phyloP scores from a whole-genome alignment of 2,888 invertebrate genomes.

The Byasa hedistus region DNA sequence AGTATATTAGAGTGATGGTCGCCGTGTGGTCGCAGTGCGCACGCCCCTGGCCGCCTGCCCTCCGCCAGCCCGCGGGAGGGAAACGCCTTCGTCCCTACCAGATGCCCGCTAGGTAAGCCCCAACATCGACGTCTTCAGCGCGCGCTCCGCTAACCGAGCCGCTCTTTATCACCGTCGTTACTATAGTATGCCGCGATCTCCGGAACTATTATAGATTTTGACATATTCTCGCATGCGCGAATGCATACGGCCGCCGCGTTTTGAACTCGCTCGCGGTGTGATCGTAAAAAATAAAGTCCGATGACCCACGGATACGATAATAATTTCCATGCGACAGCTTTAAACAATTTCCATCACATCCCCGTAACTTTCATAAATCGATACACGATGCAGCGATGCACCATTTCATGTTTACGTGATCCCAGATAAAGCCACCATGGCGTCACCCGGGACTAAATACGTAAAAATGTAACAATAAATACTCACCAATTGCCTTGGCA shows the following conservation, averaged over 20 bases:
- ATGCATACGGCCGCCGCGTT: constrained; percentile 78
- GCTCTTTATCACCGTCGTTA: constrained; percentile 50
- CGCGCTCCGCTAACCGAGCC: constrained; percentile 48
- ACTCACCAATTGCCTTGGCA: constrained; percentile 83
- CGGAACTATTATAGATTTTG: constrained; percentile 77
- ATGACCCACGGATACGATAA: constrained; percentile 62
- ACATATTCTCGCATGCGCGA: constrained; percentile 79
- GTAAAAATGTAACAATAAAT: constrained; percentile 75
- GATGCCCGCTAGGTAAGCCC: constrained; percentile 60
- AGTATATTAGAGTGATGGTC: constrained; percentile 61
- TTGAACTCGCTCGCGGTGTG: constrained; percentile 74
- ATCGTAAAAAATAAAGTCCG: constrained; percentile 68
- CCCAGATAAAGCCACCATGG: constrained; percentile 83
- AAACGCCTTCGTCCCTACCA: constrained; percentile 69
- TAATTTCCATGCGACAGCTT: constrained; percentile 44
- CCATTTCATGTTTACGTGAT: constrained; percentile 83
- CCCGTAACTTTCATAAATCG: constrained; percentile 67
- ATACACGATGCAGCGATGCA: constrained; percentile 80
- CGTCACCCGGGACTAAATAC: constrained; percentile 81
- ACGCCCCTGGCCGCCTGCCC: constrained; percentile 66
- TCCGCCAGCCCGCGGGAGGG: constrained; percentile 67
- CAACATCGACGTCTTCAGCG: constrained; percentile 50
- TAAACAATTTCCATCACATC: constrained; percentile 46
- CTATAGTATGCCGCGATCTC: constrained; percentile 63
- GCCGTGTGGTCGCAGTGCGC: constrained; percentile 70